These are phyloP conservation scores for Dipus sagitta DNA, from an alignment of 2,797 vertebrate species.

Conservation along the genomic window DNA sequence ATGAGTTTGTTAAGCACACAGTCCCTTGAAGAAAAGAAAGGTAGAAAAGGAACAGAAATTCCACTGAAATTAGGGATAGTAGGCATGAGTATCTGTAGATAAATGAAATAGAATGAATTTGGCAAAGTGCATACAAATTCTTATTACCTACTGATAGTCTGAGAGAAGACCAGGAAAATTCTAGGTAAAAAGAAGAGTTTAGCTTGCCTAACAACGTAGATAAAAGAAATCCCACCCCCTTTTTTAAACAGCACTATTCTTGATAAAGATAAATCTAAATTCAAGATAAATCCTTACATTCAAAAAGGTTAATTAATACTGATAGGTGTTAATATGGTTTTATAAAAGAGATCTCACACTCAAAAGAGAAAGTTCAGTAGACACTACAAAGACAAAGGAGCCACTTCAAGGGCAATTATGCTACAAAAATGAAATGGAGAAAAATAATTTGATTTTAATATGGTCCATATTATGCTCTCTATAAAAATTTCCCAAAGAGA, in stretches of 20 bases:
- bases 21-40: neutral
- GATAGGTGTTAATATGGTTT: neutral
- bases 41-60: conserved; percentile 1
- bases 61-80: neutral
- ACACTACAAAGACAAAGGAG: neutral
- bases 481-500: neutral
- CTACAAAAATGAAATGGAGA: neutral
- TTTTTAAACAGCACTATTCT: neutral
- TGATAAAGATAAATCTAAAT: conserved; percentile 15
- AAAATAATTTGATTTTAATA: neutral
- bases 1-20: neutral
- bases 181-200: neutral
- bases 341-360: conserved; percentile 7
- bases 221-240: neutral
- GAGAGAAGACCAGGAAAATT: neutral
- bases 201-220: neutral
- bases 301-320: neutral
- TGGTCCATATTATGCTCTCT: neutral
- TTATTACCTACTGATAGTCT: neutral
- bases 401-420: neutral
- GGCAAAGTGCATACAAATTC: neutral
- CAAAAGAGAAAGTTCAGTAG: neutral
- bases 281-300: conserved; percentile 8
- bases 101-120: neutral
- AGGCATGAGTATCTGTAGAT: neutral